Evolutionary conservation across 1,140 invertebrate genomes (phyloP).

Genomic region (Heliconius eleuchia): DNA sequence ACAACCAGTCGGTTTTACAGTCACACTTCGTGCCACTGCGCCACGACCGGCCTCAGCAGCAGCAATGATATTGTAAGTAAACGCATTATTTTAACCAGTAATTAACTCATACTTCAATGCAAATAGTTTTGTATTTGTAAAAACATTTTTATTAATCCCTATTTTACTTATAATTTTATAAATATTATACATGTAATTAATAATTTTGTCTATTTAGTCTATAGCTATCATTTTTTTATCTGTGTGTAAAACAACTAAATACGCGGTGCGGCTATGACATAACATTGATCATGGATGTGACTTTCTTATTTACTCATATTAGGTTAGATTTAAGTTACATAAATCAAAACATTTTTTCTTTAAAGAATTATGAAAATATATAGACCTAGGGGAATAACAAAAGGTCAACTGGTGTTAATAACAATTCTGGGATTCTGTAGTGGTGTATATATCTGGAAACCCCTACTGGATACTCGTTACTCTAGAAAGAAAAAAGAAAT

Average conservation of each 20-base stretch:
- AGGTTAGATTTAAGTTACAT: constrained; percentile 13
- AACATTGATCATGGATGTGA: background rate
- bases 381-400: constrained; percentile 65
- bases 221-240: background rate
- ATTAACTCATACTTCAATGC: too few relatives aligned
- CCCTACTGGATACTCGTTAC: constrained; percentile 64
- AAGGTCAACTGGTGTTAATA: constrained; percentile 65
- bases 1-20: too few relatives aligned
- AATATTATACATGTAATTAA: too few relatives aligned
- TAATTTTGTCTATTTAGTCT: too few relatives aligned
- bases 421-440: constrained; percentile 71
- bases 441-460: constrained; percentile 79
- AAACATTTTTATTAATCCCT: too few relatives aligned
- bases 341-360: constrained; percentile 1
- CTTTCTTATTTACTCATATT: background rate
- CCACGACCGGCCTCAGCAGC: too few relatives aligned
- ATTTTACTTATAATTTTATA: too few relatives aligned
- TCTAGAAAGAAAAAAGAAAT: constrained; percentile 42
- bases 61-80: too few relatives aligned
- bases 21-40: too few relatives aligned
- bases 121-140: too few relatives aligned
- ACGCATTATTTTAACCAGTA: too few relatives aligned
- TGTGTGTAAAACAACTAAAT: background rate
- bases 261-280: background rate
- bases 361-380: constrained; percentile 45